A percentile compares a stretch with the other conserved stretches of the same genome.
phyloP scores from a whole-genome alignment of 2,113 vertebrate species.

The Ia io region DNA sequence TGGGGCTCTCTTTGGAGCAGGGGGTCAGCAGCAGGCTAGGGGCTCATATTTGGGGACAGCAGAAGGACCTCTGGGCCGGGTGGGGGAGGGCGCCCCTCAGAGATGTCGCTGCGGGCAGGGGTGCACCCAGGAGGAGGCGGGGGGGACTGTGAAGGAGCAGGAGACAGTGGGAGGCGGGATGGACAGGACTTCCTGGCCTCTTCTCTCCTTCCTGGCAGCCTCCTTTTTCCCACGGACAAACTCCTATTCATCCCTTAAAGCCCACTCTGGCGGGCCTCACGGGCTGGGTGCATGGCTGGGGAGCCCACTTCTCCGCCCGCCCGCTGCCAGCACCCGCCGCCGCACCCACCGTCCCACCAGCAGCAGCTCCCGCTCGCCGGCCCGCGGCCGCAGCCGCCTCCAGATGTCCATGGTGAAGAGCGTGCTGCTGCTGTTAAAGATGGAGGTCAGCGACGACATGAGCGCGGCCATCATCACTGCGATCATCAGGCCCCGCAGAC shows the following conservation, averaged over 20 bases:
- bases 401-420: slow-evolving; percentile 96
- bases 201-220: neutral
- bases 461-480: slow-evolving; percentile 94
- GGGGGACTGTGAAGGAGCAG: neutral
- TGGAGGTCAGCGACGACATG: slow-evolving; percentile 93
- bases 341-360: slow-evolving; percentile 91
- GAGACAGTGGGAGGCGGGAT: neutral
- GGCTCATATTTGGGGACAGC: neutral
- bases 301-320: neutral
- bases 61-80: neutral
- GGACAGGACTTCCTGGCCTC: neutral
- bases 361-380: slow-evolving; percentile 89
- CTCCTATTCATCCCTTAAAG: neutral
- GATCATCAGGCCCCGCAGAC: slow-evolving; percentile 92
- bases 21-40: neutral
- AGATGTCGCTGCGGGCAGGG: neutral
- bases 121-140: too few species aligned
- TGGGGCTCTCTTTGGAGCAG: neutral
- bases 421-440: slow-evolving; percentile 93
- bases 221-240: neutral
- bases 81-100: neutral
- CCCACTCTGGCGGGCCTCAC: fast-evolving
- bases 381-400: slow-evolving; percentile 85
- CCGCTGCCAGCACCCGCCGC: fast-evolving
- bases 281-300: fast-evolving